phyloP scores from a whole-genome alignment of 2,797 vertebrate genomes.

The Anguilla megastoma region DNA sequence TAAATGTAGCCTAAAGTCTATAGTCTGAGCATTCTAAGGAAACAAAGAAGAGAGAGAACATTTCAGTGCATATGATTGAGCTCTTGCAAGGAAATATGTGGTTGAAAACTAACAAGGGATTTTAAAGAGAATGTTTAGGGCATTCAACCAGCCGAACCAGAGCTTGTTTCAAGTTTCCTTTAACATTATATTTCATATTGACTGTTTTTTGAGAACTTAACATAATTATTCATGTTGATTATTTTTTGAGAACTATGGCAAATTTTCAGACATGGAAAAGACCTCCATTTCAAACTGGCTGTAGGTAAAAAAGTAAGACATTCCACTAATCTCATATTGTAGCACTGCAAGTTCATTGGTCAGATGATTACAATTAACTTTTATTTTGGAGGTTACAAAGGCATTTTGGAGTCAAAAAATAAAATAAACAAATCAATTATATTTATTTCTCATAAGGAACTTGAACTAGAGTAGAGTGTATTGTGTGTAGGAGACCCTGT shows the following conservation, averaged over 20 bases:
- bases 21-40: background rate
- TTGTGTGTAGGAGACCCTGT: constrained; percentile 19
- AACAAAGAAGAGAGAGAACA: background rate
- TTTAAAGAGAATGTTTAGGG: background rate
- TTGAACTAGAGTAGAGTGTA: background rate
- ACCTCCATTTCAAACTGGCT: background rate
- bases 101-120: background rate
- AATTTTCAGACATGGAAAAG: background rate
- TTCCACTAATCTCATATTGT: background rate
- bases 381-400: background rate
- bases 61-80: background rate
- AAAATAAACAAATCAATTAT: background rate
- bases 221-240: background rate
- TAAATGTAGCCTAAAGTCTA: background rate
- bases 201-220: background rate
- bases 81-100: background rate
- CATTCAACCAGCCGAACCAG: background rate
- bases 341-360: background rate
- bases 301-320: background rate
- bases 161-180: background rate
- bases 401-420: background rate
- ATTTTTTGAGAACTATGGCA: background rate
- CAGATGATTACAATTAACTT: background rate
- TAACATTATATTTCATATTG: background rate
- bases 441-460: background rate